These are phyloP conservation scores for Epirrhoe alternata DNA, from an alignment of 2,888 invertebrate genomes.

Conservation along the genomic window DNA sequence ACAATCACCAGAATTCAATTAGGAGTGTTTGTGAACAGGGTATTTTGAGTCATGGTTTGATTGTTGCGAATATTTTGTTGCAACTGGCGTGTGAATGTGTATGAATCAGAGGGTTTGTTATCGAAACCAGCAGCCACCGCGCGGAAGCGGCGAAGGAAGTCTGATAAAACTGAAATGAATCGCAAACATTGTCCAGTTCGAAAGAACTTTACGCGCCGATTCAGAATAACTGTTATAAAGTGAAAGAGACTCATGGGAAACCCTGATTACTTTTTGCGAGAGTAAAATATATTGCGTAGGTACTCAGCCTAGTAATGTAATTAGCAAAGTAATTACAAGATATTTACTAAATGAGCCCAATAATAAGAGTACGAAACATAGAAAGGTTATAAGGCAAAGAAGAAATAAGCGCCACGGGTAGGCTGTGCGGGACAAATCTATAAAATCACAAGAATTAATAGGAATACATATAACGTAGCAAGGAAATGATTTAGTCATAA, in stretches of 20 bases:
- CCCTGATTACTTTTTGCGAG: neutral
- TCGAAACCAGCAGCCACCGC: constrained; percentile 62
- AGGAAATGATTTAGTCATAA: neutral
- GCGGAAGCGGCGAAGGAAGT: constrained; percentile 77
- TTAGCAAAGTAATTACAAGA: neutral
- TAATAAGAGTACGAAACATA: neutral
- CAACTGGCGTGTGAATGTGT: constrained; percentile 42
- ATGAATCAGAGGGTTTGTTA: constrained; percentile 60
- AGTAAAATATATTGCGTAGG: neutral
- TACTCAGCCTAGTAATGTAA: neutral
- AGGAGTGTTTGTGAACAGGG: constrained; percentile 2
- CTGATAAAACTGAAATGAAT: constrained; percentile 71
- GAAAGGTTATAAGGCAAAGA: constrained; percentile 10
- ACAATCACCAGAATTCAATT: constrained; percentile 10
- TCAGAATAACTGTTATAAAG: constrained; percentile 21
- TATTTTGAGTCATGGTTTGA: constrained; percentile 24
- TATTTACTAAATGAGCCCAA: neutral
- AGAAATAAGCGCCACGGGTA: constrained; percentile 1
- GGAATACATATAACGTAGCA: neutral
- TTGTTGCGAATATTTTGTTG: constrained; percentile 28
- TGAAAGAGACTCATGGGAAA: constrained; percentile 16
- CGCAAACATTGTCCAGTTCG: constrained; percentile 65
- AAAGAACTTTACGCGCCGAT: constrained; percentile 43
- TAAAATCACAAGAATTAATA: constrained; percentile 3
- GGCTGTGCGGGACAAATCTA: constrained; percentile 5